Evolutionary conservation across 2,888 invertebrate genomes (phyloP).

Genomic region (Craniophora ligustri): DNA sequence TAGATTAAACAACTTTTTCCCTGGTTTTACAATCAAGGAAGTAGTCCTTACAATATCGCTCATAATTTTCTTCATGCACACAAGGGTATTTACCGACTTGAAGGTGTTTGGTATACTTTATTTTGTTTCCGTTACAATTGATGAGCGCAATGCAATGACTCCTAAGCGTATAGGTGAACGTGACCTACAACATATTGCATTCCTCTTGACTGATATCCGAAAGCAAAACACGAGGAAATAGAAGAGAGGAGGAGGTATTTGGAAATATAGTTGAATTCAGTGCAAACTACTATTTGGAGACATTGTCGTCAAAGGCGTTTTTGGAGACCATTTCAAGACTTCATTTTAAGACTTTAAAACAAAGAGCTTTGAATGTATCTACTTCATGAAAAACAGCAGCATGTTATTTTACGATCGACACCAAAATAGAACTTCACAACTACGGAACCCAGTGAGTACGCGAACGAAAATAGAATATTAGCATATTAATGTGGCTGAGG

Average conservation of each 20-base stretch:
- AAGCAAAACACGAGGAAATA: not conserved
- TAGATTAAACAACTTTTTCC: too few relatives aligned
- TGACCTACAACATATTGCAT: not conserved
- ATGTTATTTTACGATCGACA: too few relatives aligned
- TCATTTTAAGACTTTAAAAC: not conserved
- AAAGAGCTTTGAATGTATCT: too few relatives aligned
- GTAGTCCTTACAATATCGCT: too few relatives aligned
- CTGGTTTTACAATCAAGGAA: too few relatives aligned
- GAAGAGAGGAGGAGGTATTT: not conserved
- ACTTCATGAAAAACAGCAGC: too few relatives aligned
- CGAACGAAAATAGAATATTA: constrained; percentile 64
- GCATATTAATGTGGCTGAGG: constrained; percentile 59
- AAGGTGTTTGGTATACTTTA: not conserved
- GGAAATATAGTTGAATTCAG: too few relatives aligned
- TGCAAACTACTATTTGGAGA: too few relatives aligned
- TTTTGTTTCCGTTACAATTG: not conserved
- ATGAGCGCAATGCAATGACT: not conserved
- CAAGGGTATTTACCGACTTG: not conserved
- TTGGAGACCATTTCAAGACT: too few relatives aligned
- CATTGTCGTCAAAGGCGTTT: too few relatives aligned
- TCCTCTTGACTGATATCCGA: not conserved
- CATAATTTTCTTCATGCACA: too few relatives aligned
- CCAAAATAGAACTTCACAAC: constrained; percentile 18
- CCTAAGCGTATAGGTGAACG: not conserved
- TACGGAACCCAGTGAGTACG: constrained; percentile 23